Base-by-base conservation (phyloP, 2,797 vertebrate species). In the Phylloscopus collybita region DNA sequence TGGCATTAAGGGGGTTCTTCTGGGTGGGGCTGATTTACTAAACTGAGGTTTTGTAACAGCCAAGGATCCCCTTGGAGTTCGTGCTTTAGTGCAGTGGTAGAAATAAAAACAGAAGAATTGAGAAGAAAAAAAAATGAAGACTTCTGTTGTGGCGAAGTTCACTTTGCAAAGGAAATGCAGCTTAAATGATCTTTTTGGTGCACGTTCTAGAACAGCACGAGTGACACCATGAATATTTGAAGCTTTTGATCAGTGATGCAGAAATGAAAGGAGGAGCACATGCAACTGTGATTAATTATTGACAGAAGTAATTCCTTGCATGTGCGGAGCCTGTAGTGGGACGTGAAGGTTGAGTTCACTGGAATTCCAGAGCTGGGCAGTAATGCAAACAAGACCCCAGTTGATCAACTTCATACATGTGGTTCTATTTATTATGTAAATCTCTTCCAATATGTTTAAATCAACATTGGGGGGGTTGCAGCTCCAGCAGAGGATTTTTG, bases 271-370 rank as follows among this genome's bases (percentile, higher is more conserved):
- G 79, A 88, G 64, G 74, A 82, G 72, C 93, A 88, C 65, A 13
- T 38, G 44, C 59, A 69, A 59, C 79, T 95, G 91, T 45, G 80
- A 93, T 96, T 80, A 93, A 94, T 97, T 96, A 97, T 90, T 93
- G 95, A 81, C 85, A 59, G 0, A 42, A 95, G 70, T 21, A 4
- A 19, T 75, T 90, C 78, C 70, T 86, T 53, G 90, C 56, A 16
- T 50, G 29, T 42, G 40, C 36, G 38, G 19, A 36, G 90, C 13
- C 73, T 79, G 47, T 10, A 45, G 86, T 34, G 83, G 66, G 53
- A 49, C 9, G 5, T 11, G 93, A n/a, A 93, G 85, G 73, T 80
- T 84, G 91, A 80, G 70, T 73, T 97, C 87, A 26, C 75, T 92
- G 73, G 54, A 91, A 93, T 93, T 94, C 91, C 87, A 16, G 7